Conservation (phyloP, 2,113 vertebrate genomes). For the Madoqua kirkii region DNA sequence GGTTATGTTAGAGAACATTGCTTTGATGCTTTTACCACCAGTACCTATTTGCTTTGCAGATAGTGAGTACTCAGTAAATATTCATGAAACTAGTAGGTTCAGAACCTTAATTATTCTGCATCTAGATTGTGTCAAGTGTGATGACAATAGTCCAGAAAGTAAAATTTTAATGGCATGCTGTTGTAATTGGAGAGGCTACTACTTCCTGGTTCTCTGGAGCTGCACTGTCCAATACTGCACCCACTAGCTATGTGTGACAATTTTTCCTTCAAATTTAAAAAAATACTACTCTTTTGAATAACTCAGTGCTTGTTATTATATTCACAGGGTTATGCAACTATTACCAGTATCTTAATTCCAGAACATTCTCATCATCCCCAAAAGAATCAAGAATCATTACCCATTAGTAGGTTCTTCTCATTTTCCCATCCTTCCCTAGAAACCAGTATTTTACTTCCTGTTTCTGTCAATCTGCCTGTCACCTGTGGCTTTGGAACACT, state of each 20-base stretch:
- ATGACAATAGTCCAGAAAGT: not conserved
- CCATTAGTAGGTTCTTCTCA: not conserved
- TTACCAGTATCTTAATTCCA: not conserved
- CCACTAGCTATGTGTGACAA: not conserved
- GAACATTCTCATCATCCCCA: not conserved
- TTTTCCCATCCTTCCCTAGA: not conserved
- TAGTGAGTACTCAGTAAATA: not conserved
- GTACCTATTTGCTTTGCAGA: not conserved
- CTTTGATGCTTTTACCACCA: not conserved
- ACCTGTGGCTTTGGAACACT: not conserved
- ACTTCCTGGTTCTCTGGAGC: not conserved
- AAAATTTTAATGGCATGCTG: not conserved
- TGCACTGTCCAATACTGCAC: not conserved
- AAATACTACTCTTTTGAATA: not conserved
- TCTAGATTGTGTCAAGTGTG: not conserved
- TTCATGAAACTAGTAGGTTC: not conserved
- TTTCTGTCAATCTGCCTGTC: not conserved
- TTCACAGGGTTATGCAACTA: not conserved
- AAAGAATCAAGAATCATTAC: not conserved
- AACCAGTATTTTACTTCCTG: not conserved
- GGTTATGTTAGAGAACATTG: not conserved
- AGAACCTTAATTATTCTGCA: not conserved
- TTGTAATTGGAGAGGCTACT: not conserved
- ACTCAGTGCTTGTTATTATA: not conserved
- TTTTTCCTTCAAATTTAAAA: not conserved